phyloP scores from a whole-genome alignment of 2,888 invertebrate species.

The Atethmia centrago region DNA sequence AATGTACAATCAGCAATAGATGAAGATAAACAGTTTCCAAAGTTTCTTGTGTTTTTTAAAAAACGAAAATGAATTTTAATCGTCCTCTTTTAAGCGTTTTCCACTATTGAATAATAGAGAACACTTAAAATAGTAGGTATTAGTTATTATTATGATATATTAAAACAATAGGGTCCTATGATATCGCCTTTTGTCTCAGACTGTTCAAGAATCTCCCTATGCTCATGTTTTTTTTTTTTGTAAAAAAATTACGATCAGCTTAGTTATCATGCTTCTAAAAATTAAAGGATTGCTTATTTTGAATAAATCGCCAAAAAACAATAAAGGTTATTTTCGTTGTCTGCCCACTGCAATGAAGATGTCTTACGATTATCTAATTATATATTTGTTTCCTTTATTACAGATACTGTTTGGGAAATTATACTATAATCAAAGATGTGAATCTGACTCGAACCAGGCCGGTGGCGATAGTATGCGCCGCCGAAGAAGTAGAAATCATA shows the following conservation, averaged over 20 bases:
- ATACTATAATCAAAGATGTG: constrained; percentile 62
- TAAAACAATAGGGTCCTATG: neutral
- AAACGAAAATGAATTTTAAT: too few species aligned
- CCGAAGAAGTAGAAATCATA: constrained; percentile 64
- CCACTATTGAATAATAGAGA: too few species aligned
- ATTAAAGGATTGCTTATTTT: too few species aligned
- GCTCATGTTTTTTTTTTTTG: too few species aligned
- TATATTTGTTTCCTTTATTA: constrained; percentile 41
- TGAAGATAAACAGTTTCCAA: neutral
- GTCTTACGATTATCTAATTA: neutral
- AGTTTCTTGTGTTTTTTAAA: too few species aligned
- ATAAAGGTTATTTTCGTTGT: neutral
- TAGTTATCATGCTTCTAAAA: too few species aligned
- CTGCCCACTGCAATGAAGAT: neutral
- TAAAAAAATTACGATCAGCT: too few species aligned
- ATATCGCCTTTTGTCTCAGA: too few species aligned
- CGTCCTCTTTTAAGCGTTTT: neutral
- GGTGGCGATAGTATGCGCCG: constrained; percentile 68
- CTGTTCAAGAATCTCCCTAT: too few species aligned
- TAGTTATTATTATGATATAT: too few species aligned
- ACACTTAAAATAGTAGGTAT: neutral
- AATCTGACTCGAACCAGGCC: constrained; percentile 54
- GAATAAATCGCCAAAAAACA: too few species aligned
- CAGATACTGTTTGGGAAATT: constrained; percentile 78
- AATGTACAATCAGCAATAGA: too few species aligned